phyloP scores from a whole-genome alignment of 2,888 invertebrate species.

The Oxycera nigricornis region DNA sequence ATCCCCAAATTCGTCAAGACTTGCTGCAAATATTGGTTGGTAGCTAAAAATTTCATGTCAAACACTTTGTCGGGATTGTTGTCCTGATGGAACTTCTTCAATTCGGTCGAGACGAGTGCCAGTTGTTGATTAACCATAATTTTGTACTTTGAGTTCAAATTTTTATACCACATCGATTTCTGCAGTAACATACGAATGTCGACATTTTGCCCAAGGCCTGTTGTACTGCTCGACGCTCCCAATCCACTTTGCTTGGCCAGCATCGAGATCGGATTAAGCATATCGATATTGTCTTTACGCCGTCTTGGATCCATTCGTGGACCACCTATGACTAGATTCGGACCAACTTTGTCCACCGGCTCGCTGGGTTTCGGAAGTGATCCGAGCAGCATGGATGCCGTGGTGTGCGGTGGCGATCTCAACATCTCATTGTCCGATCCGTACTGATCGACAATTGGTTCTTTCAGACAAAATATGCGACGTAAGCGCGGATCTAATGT shows the following conservation, averaged over 20 bases:
- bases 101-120: conserved; percentile 68
- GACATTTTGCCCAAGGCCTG: conserved; percentile 55
- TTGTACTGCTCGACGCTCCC: neutral
- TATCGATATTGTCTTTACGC: conserved; percentile 52
- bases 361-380: neutral
- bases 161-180: conserved; percentile 74
- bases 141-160: conserved; percentile 75
- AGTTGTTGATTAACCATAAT: conserved; percentile 75
- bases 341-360: neutral
- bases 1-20: conserved; percentile 71
- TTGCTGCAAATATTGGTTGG: conserved; percentile 65
- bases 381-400: conserved; percentile 50
- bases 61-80: conserved; percentile 65
- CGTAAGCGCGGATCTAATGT: conserved; percentile 76
- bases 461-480: conserved; percentile 72
- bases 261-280: neutral
- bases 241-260: conserved; percentile 48
- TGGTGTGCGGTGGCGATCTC: conserved; percentile 58
- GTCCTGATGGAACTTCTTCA: conserved; percentile 70
- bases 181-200: conserved; percentile 71
- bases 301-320: conserved; percentile 59
- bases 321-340: conserved; percentile 20
- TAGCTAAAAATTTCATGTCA: conserved; percentile 65
- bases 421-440: conserved; percentile 55
- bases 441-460: conserved; percentile 52